A percentile compares a stretch with the other conserved stretches of the same genome.
Conservation (phyloP, 1,140 invertebrate species). For the Drosophila seguyi region DNA sequence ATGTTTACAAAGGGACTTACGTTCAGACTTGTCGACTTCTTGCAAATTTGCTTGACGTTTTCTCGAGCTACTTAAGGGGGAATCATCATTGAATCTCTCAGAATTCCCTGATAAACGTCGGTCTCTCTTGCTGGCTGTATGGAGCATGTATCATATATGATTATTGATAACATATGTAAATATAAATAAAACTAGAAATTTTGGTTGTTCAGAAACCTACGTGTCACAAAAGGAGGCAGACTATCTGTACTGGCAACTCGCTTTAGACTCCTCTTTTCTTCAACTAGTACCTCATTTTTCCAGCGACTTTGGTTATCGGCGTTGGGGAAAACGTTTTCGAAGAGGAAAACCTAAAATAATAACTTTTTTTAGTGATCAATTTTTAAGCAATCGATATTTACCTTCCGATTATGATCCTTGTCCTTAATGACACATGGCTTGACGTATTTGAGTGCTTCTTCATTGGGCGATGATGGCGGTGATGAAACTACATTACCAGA, state of each 20-base stretch:
- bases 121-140: constrained; percentile 11
- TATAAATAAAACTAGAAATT: too few species aligned
- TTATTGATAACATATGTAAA: too few species aligned
- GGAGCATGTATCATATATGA: neutral
- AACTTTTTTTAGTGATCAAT: neutral
- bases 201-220: too few species aligned
- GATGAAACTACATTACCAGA: constrained; percentile 24
- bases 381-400: neutral
- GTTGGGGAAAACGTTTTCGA: constrained; percentile 20
- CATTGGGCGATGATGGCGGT: constrained; percentile 3
- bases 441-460: constrained; percentile 5
- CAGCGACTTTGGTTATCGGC: neutral
- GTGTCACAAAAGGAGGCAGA: constrained; percentile 20
- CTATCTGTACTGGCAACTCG: constrained; percentile 19
- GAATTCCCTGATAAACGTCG: constrained; percentile 10
- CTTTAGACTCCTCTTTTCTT: neutral
- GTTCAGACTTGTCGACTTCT: neutral
- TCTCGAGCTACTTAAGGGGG: neutral
- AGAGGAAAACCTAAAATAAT: constrained; percentile 21
- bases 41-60: neutral
- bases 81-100: neutral
- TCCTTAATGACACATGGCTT: constrained; percentile 29
- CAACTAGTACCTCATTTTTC: neutral
- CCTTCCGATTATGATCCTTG: constrained; percentile 29
- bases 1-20: neutral